Evolutionary conservation across 2,888 invertebrate genomes (phyloP).

Genomic region (Drosophila nigricruria): DNA sequence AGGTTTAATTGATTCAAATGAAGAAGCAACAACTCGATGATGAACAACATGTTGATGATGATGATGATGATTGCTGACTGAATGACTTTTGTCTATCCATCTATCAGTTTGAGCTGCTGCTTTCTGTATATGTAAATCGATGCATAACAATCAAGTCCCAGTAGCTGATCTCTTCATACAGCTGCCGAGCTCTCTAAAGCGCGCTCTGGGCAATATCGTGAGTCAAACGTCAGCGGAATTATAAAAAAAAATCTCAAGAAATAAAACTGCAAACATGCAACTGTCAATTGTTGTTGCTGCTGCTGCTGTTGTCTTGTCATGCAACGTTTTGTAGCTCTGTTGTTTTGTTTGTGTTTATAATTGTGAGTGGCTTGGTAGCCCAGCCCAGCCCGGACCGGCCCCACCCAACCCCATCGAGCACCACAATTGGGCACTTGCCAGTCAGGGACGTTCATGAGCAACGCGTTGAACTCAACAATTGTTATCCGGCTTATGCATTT

Average conservation of each 20-base stretch:
- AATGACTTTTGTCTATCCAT: slow-evolving; percentile 63
- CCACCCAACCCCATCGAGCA: slow-evolving; percentile 7
- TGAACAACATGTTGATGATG: slow-evolving; percentile 18
- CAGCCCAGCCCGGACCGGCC: slow-evolving; percentile 12
- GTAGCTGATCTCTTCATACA: slow-evolving; percentile 50
- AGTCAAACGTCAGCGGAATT: slow-evolving; percentile 45
- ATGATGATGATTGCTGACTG: slow-evolving; percentile 36
- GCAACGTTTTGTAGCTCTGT: slow-evolving; percentile 63
- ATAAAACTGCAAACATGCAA: slow-evolving; percentile 69
- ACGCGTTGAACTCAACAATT: slow-evolving; percentile 57
- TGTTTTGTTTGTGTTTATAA: slow-evolving; percentile 63
- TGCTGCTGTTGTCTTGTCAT: slow-evolving; percentile 53
- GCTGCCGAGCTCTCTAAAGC: slow-evolving; percentile 6
- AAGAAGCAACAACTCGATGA: slow-evolving; percentile 49
- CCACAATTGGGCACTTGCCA: slow-evolving; percentile 42
- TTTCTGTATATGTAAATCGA: slow-evolving; percentile 65
- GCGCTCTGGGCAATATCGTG: slow-evolving; percentile 45
- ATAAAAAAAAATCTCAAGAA: slow-evolving; percentile 24
- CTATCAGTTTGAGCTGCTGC: slow-evolving; percentile 35
- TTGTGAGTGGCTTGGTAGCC: slow-evolving; percentile 45
- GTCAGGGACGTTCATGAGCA: slow-evolving; percentile 72
- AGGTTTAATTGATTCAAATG: slow-evolving; percentile 75
- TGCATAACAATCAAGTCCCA: slow-evolving; percentile 61
- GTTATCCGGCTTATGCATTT: slow-evolving; percentile 40
- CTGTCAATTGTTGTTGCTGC: slow-evolving; percentile 41